Conservation (phyloP, 2,797 vertebrate genomes). For the Diplodus puntazzo region DNA sequence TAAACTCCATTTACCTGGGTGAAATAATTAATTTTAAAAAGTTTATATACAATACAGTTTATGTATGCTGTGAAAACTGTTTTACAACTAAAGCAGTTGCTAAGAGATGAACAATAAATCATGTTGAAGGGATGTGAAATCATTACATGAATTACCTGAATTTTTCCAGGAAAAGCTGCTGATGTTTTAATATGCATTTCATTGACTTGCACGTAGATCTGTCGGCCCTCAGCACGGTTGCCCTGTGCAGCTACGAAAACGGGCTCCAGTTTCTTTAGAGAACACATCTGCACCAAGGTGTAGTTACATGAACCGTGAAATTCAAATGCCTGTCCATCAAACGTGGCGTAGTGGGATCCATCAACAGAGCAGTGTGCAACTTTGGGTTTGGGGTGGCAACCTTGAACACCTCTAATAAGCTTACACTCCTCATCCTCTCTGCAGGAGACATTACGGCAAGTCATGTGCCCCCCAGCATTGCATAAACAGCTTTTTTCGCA, state of each 20-base stretch:
- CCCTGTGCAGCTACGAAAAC: constrained; percentile 59
- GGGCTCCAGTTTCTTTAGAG: constrained; percentile 17
- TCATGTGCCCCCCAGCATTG: constrained; percentile 41
- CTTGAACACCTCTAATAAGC: constrained; percentile 70
- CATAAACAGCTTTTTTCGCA: constrained; percentile 80
- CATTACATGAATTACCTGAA: constrained; percentile 39
- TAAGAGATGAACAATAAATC: constrained; percentile 27
- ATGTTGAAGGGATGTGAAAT: constrained; percentile 31
- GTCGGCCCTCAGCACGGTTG: constrained; percentile 10
- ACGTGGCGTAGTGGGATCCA: constrained; percentile 61
- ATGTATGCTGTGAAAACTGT: constrained; percentile 11
- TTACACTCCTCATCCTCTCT: constrained; percentile 63
- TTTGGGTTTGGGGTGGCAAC: constrained; percentile 70
- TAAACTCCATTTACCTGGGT: constrained; percentile 66
- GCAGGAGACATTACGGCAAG: constrained; percentile 69
- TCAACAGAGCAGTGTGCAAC: constrained; percentile 59
- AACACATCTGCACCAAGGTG: constrained; percentile 53
- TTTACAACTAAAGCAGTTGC: not conserved
- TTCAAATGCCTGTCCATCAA: constrained; percentile 68
- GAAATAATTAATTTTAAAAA: constrained; percentile 35
- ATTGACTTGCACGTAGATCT: constrained; percentile 49
- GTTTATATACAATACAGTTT: constrained; percentile 6
- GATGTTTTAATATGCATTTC: constrained; percentile 43
- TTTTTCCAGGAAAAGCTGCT: constrained; percentile 41
- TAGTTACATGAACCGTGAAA: constrained; percentile 74